Base-by-base conservation (phyloP, 2,797 vertebrate species). In the Amniataba percoides region DNA sequence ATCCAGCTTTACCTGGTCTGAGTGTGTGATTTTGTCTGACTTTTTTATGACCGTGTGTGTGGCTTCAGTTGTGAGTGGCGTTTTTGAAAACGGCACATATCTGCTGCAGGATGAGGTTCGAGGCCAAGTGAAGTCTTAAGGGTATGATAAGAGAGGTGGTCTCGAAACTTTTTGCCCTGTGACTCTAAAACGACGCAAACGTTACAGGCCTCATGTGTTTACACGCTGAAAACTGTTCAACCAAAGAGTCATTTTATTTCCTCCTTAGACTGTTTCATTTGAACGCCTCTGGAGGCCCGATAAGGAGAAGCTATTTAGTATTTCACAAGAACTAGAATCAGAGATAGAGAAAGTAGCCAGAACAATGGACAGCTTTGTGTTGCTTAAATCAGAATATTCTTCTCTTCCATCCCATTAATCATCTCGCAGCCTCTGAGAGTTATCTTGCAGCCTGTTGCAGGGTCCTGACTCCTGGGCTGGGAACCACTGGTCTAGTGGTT, bases 281-380 rank as follows among this genome's bases (percentile, higher is more conserved):
- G 1, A 69, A 64, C 51, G 21, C 9, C 15, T 77, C 46, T 8
- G 25, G 4, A 42, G 14, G 15, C 31, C 64, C 11, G 2, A 71
- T 69, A 45, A 68, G 23, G n/a, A 68, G 70, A 27, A 13, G 1
- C 7, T 3, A 1, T 56, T 0, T 11, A 49, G 14, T 36, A 39
- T 77, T 81, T 61, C 58, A 65, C 25, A 73, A 71, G 19, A 71
- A 46, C 58, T 2, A 46, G 6, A 27, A 68, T n/a, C n/a, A n/a
- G n/a, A n/a, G 80, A 66, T 0, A 42, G 3, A 60, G 5, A 77
- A 43, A 25, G 12, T 61, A 55, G 3, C 3, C 27, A 18, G 36
- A 70, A 67, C n/a, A 70, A 40, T 36, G 0, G 31, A 36, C 15
- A 6, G 4, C 55, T 62, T 52, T 18, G 21, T 57, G 56, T 2